Base-by-base conservation (phyloP, 30 jellyfish, hydroid and myxozoan genomes). In the Catostylus mosaicus region DNA sequence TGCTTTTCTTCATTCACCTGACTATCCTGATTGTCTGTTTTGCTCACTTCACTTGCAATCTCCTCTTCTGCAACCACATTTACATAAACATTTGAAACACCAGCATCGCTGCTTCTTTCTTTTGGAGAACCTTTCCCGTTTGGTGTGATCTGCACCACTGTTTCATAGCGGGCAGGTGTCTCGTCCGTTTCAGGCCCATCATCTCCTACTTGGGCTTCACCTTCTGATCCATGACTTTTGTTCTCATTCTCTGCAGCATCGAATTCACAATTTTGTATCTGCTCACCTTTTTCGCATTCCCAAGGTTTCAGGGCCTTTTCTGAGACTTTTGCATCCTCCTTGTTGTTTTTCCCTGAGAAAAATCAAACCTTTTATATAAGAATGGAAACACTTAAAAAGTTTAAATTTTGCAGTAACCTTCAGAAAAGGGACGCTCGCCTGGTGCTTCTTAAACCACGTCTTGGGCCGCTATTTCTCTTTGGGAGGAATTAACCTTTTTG, bases 41-140 rank as follows among this genome's bases (percentile, higher is more conserved):
- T 52, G 67, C 26, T 52, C 29, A 7, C 67, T 52, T 52, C 67
- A 7, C 23, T 52, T 52, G 30, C 67, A 52, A 24, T 63, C 6
- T 38, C 35, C 23, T 56, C 85, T 37, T 74, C 85, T 34, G 85
- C 85, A 2, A 40, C 85, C 7, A 14, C 71, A 31, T 74, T 74
- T 20, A 59, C 85, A 20, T 74, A 74, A 1, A 61, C 85, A 51
- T 52, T 38, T 33, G 57, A 22, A 24, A n/a, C 51, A 26, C 36
- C 66, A 36, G 35, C 70, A 0, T 74, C 61, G 23, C 5, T 19
- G 9, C 26, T 26, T 27, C 38, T 5, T n/a, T 33, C 70, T 31
- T 50, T 37, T 1, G 69, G 47, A 19, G 34, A 18, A 29, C 23
- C 45, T 11, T n/a, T 46, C 19, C 26, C 36, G n/a, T 1, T 27